These are phyloP conservation scores for Vireo altiloquus DNA, from an alignment of 2,113 vertebrate genomes.

Conservation along the genomic window DNA sequence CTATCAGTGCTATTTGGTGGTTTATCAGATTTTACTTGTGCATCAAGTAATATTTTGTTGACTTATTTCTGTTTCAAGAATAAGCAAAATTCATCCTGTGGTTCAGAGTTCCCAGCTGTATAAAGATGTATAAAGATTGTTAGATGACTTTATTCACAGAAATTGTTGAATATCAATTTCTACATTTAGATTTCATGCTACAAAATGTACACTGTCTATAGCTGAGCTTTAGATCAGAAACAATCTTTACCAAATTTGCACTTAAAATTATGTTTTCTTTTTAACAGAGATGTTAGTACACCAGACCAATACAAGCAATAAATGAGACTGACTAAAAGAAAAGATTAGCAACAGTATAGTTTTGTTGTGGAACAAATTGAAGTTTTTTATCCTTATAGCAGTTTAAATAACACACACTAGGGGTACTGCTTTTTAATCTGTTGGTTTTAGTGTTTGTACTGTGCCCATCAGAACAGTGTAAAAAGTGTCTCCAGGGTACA, in stretches of 20 bases:
- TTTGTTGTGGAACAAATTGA: not conserved
- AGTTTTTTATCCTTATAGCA: not conserved
- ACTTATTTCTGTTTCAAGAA: not conserved
- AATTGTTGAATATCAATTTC: not conserved
- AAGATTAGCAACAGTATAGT: not conserved
- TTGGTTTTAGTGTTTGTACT: constrained; percentile 25
- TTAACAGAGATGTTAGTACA: not conserved
- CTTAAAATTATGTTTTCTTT: not conserved
- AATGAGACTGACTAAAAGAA: not conserved
- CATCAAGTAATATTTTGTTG: not conserved
- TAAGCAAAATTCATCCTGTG: not conserved
- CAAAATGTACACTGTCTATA: not conserved
- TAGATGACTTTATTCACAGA: not conserved
- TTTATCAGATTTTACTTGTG: not conserved
- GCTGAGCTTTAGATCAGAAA: not conserved
- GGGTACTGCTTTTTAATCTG: constrained; percentile 9
- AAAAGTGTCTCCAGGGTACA: constrained; percentile 27
- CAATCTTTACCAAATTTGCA: not conserved
- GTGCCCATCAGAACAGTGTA: constrained; percentile 53
- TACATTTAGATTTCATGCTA: not conserved
- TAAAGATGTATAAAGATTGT: not conserved
- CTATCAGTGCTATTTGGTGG: not conserved
- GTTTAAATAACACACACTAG: not conserved
- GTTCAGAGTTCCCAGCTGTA: not conserved
- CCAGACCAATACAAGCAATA: not conserved